Evolutionary conservation across 2,113 vertebrate genomes (phyloP).

Genomic region (Nyctibius bracteatus): DNA sequence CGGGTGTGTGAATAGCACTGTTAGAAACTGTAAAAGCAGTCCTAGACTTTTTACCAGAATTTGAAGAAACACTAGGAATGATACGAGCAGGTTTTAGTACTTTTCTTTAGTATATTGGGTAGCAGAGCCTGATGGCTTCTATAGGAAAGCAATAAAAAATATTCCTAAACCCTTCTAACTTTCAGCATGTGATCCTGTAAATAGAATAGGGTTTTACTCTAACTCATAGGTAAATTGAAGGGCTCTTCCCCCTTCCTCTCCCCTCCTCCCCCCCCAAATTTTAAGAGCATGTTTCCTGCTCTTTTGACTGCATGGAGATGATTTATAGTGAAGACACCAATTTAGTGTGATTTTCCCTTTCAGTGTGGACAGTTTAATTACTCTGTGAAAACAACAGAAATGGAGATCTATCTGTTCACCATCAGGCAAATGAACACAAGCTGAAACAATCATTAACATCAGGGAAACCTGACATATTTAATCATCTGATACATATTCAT

Average conservation of each 20-base stretch:
- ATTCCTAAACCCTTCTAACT: background rate
- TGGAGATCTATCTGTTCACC: background rate
- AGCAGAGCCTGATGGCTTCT: background rate
- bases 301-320: background rate
- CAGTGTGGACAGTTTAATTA: background rate
- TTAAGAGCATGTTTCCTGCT: background rate
- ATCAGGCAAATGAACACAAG: background rate
- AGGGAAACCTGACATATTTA: background rate
- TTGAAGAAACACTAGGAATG: background rate
- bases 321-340: background rate
- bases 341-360: background rate
- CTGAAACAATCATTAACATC: background rate
- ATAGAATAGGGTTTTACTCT: background rate
- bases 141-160: background rate
- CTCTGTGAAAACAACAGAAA: background rate
- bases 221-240: background rate
- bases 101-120: background rate
- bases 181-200: background rate
- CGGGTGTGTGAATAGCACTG: background rate
- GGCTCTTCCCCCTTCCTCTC: accelerated
- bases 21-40: background rate
- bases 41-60: background rate
- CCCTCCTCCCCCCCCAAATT: background rate
- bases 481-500: no score
- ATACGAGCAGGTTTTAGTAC: background rate